A percentile compares a stretch with the other conserved stretches of the same genome.
phyloP scores from a whole-genome alignment of 92 coral and sea anemone genomes.

The Phenganax marumi region DNA sequence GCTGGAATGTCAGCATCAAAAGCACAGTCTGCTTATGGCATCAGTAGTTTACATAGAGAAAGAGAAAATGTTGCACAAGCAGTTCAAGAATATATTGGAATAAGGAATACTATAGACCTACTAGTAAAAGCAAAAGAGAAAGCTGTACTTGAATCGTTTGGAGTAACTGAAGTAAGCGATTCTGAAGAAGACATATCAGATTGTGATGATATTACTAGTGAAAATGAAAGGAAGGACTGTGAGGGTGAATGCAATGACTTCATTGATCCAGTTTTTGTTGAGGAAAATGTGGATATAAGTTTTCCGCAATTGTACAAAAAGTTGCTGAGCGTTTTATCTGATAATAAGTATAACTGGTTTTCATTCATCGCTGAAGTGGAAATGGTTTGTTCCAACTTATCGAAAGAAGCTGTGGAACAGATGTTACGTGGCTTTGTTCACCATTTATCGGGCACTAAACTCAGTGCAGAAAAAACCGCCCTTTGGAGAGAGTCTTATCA shows the following conservation, averaged over 20 bases:
- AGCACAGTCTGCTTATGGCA: not conserved
- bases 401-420: conserved; percentile 43
- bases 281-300: not conserved
- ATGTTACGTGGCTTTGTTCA: conserved; percentile 52
- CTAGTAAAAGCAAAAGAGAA: conserved; percentile 20
- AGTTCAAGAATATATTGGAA: not conserved
- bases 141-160: conserved; percentile 23
- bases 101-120: not conserved
- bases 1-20: conserved; percentile 10
- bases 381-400: conserved; percentile 3
- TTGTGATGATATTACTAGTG: not conserved
- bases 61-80: conserved; percentile 30
- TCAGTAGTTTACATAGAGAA: conserved; percentile 14
- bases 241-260: not conserved
- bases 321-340: conserved; percentile 45
- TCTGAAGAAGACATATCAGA: conserved; percentile 16
- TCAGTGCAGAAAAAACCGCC: conserved; percentile 44
- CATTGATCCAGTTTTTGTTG: not conserved
- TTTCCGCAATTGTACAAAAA: conserved; percentile 47
- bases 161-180: conserved; percentile 4
- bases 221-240: not conserved
- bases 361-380: conserved; percentile 55
- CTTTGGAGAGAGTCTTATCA: not conserved
- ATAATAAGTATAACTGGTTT: conserved; percentile 62
- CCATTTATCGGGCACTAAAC: conserved; percentile 53